Conservation (phyloP, 1,140 invertebrate species). For the Microplitis mediator region DNA sequence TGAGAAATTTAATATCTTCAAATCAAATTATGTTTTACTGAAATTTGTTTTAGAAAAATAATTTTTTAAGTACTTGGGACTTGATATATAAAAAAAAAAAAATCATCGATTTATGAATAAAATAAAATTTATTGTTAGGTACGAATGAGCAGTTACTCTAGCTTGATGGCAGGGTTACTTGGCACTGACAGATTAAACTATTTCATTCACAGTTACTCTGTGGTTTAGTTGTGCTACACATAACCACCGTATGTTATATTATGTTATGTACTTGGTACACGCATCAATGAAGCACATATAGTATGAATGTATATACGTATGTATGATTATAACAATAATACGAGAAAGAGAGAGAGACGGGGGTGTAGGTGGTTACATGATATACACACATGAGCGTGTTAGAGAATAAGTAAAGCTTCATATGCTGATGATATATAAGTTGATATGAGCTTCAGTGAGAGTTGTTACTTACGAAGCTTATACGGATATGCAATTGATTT, state of each 20-base stretch:
- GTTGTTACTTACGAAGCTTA: no score
- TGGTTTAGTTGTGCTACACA: conserved; percentile 9
- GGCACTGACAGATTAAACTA: conserved; percentile 55
- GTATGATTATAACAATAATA: conserved; percentile 17
- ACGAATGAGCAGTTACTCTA: conserved; percentile 32
- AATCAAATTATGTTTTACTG: no score
- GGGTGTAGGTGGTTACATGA: conserved; percentile 14
- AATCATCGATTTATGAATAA: neutral
- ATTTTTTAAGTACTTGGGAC: no score
- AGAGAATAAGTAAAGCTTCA: neutral
- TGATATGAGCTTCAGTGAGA: neutral
- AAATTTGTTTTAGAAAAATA: no score
- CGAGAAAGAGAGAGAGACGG: conserved; percentile 19
- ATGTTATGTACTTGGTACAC: conserved; percentile 24
- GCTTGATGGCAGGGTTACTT: conserved; percentile 50
- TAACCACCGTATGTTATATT: neutral
- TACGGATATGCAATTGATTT: no score
- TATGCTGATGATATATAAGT: neutral
- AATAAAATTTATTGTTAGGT: neutral
- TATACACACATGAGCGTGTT: neutral
- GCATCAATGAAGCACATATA: conserved; percentile 26
- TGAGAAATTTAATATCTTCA: no score
- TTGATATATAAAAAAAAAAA: no score
- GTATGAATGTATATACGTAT: conserved; percentile 7
- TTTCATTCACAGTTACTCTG: conserved; percentile 50